Evolutionary conservation across 2,797 vertebrate genomes (phyloP).

Genomic region (Hapalemur alaotrensis): DNA sequence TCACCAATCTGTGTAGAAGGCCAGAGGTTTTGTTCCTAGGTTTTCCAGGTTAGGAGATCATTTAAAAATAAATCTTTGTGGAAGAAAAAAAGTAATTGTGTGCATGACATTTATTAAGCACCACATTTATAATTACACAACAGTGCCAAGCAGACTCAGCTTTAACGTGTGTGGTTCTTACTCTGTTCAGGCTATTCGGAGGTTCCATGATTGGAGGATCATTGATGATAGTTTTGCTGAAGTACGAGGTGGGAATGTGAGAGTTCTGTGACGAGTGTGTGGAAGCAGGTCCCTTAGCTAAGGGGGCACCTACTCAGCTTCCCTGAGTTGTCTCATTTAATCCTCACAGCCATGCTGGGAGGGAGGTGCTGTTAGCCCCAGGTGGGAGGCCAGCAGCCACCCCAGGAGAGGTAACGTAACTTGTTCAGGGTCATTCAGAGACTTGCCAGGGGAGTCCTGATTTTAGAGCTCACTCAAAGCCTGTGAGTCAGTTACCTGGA

Average conservation of each 20-base stretch:
- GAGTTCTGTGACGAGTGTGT: not conserved
- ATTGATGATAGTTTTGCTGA: not conserved
- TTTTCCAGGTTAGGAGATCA: constrained; percentile 4
- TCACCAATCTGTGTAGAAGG: not conserved
- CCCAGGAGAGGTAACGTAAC: not conserved
- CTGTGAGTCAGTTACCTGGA: not conserved
- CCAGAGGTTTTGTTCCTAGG: not conserved
- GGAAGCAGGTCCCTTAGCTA: not conserved
- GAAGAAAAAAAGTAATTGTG: not conserved
- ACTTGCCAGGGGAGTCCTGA: not conserved
- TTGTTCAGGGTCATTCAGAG: not conserved
- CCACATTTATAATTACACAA: not conserved
- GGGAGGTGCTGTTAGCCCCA: rapidly evolving
- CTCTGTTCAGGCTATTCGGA: not conserved
- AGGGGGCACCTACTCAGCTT: not conserved
- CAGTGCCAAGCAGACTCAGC: not conserved
- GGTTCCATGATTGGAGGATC: not conserved
- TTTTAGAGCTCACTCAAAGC: not conserved
- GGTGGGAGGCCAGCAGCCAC: not conserved
- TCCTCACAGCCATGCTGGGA: not conserved
- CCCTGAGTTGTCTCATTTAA: not conserved
- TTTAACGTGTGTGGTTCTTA: not conserved
- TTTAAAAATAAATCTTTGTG: not conserved
- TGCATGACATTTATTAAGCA: not conserved
- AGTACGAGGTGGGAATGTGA: not conserved